Evolutionary conservation across 2,113 vertebrate genomes (phyloP).

Genomic region (Hippolais icterina): DNA sequence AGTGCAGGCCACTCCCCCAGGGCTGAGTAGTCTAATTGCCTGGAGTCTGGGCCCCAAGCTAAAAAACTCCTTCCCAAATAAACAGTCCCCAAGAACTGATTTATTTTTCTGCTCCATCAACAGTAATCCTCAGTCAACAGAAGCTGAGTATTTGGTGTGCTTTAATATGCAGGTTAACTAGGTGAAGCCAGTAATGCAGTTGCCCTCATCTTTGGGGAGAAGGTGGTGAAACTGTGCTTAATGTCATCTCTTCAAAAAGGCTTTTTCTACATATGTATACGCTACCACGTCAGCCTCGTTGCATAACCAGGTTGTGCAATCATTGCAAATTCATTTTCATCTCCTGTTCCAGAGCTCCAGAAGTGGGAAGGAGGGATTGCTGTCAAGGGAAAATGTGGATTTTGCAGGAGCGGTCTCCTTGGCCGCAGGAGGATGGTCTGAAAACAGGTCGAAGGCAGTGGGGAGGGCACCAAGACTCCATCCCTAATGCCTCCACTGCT

Average conservation of each 20-base stretch:
- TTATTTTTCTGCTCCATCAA: not conserved
- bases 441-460: not conserved
- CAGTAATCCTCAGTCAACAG: not conserved
- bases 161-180: not conserved
- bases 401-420: not conserved
- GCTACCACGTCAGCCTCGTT: not conserved
- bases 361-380: not conserved
- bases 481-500: not conserved
- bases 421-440: not conserved
- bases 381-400: not conserved
- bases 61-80: not conserved
- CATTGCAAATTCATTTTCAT: constrained; percentile 32
- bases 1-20: not conserved
- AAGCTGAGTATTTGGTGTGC: not conserved
- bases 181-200: not conserved
- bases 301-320: constrained; percentile 45
- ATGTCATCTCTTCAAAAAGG: constrained; percentile 7
- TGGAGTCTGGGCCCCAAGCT: not conserved
- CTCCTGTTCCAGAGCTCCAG: not conserved
- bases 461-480: not conserved
- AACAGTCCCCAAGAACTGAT: not conserved
- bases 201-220: not conserved
- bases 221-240: constrained; percentile 16
- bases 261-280: constrained; percentile 1
- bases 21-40: not conserved